Evolutionary conservation across 2,797 vertebrate species (phyloP).

Genomic region (Phoebastria nigripes): DNA sequence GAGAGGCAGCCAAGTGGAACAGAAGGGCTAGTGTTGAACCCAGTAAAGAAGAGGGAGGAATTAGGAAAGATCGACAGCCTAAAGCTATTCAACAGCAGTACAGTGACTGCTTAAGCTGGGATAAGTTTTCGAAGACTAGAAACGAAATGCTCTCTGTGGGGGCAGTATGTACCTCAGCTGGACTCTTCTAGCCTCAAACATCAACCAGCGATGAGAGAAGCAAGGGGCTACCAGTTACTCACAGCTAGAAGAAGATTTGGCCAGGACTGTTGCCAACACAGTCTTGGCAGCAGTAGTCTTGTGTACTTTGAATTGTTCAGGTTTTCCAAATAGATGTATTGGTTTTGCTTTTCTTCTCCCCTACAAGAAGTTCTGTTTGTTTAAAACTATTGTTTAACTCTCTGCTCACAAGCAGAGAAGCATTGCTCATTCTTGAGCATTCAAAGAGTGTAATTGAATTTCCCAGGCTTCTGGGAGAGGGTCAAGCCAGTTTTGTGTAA

Average conservation of each 20-base stretch:
- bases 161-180: conserved; percentile 2
- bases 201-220: neutral
- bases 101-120: neutral
- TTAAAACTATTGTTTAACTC: conserved; percentile 53
- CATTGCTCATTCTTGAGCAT: conserved; percentile 26
- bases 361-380: conserved; percentile 37
- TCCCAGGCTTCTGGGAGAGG: conserved; percentile 55
- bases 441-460: conserved; percentile 25
- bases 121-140: neutral
- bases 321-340: conserved; percentile 35
- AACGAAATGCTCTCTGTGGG: neutral
- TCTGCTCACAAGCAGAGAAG: neutral
- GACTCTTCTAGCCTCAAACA: neutral
- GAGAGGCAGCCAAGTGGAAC: conserved; percentile 59
- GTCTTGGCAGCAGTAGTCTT: conserved; percentile 29
- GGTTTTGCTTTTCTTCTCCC: conserved; percentile 30
- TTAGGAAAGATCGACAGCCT: conserved; percentile 11
- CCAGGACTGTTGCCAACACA: conserved; percentile 29
- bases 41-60: neutral
- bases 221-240: conserved; percentile 14
- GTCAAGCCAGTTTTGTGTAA: conserved; percentile 44
- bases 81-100: conserved; percentile 28
- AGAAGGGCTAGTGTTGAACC: conserved; percentile 48
- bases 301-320: conserved; percentile 35
- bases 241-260: conserved; percentile 2